phyloP scores from a whole-genome alignment of 2,797 vertebrate genomes.

The Mus spretus region DNA sequence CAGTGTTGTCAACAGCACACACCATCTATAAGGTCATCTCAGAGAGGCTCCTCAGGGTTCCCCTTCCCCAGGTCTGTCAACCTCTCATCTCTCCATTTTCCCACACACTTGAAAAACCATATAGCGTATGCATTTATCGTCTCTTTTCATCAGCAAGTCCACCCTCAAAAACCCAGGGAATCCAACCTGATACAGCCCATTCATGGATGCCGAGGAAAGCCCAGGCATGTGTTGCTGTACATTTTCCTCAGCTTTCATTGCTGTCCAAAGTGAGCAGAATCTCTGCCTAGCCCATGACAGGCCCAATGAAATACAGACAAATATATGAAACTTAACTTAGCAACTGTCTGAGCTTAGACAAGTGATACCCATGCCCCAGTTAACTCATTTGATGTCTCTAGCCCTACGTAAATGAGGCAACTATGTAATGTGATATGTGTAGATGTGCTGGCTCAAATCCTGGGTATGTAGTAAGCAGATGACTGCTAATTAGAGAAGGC shows the following conservation, averaged over 20 bases:
- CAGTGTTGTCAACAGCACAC: rapidly evolving
- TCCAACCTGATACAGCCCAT: too few relatives aligned
- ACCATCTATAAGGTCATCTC: not conserved
- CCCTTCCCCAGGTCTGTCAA: not conserved
- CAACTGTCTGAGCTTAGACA: not conserved
- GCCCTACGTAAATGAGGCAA: not conserved
- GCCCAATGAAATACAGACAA: not conserved
- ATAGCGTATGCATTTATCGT: too few relatives aligned
- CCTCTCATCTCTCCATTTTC: not conserved
- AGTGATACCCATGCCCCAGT: not conserved
- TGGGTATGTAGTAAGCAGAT: not conserved
- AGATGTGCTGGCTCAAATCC: not conserved
- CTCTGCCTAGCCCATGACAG: not conserved
- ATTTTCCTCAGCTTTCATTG: not conserved
- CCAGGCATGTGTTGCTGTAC: not conserved
- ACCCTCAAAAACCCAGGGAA: not conserved
- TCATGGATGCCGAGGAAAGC: not conserved
- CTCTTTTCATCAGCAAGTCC: not conserved
- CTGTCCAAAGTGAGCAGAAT: not conserved
- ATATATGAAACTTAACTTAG: not conserved
- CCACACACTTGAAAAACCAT: not conserved
- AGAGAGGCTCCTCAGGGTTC: not conserved
- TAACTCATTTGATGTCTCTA: not conserved
- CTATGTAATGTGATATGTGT: not conserved
- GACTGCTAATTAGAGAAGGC: not conserved